Conservation (phyloP, 2,797 vertebrate species). For the Rhynchonycteris naso region DNA sequence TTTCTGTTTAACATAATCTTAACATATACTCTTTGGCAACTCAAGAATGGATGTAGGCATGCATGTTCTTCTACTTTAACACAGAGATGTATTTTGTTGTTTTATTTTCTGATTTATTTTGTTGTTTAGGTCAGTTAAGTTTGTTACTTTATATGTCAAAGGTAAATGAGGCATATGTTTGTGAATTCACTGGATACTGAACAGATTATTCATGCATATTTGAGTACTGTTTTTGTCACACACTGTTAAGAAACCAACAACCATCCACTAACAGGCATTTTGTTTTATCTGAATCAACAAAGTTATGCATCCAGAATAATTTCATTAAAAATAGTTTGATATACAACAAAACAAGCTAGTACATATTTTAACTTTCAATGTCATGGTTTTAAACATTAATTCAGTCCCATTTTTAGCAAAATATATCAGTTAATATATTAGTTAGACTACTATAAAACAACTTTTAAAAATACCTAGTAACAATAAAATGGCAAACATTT, state of each 20-base stretch:
- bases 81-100: constrained; percentile 18
- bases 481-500: neutral
- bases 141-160: constrained; percentile 58
- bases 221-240: constrained; percentile 64
- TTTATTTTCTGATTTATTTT: constrained; percentile 37
- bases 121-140: constrained; percentile 48
- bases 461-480: neutral
- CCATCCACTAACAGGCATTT: constrained; percentile 45
- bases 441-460: neutral
- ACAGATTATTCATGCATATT: constrained; percentile 60
- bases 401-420: constrained; percentile 42
- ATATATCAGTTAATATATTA: neutral
- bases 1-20: constrained; percentile 26
- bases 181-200: constrained; percentile 31
- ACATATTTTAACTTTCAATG: constrained; percentile 57
- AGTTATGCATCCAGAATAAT: constrained; percentile 57
- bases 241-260: constrained; percentile 69
- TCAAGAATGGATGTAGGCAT: neutral
- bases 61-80: neutral
- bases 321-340: constrained; percentile 61
- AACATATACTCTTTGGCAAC: neutral
- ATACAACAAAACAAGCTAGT: constrained; percentile 19
- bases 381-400: constrained; percentile 31
- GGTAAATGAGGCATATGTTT: constrained; percentile 52
- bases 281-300: constrained; percentile 64